phyloP scores from a whole-genome alignment of 2,888 invertebrate species.

The Ctena decussata region DNA sequence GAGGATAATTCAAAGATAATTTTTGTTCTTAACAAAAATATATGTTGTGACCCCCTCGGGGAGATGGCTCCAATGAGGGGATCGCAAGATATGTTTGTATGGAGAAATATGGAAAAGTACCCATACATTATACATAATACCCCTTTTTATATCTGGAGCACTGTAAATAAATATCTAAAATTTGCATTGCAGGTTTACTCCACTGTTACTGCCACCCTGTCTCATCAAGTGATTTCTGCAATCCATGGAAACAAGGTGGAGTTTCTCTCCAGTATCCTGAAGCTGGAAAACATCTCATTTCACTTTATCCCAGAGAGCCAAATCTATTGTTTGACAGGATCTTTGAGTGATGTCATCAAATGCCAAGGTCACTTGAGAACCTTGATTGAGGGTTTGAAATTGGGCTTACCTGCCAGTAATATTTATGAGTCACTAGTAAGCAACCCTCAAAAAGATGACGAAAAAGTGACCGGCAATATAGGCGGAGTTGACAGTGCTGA shows the following conservation, averaged over 20 bases:
- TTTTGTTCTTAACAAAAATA: too few species aligned
- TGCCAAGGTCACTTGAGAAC: background rate
- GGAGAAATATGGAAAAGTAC: too few species aligned
- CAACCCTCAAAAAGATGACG: background rate
- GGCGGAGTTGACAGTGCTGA: background rate
- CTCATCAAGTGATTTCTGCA: slow-evolving; percentile 55
- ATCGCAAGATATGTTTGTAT: too few species aligned
- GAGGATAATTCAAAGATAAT: too few species aligned
- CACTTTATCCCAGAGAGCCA: slow-evolving; percentile 2
- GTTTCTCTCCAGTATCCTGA: slow-evolving; percentile 53
- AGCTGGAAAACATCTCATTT: slow-evolving; percentile 10
- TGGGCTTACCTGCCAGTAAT: background rate
- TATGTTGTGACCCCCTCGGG: too few species aligned
- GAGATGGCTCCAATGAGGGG: too few species aligned
- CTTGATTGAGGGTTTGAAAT: background rate
- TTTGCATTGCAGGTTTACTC: slow-evolving; percentile 75
- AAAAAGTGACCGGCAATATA: background rate
- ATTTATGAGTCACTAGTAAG: background rate
- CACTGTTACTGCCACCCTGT: slow-evolving; percentile 68
- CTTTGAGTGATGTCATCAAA: slow-evolving; percentile 24
- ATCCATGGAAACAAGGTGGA: slow-evolving; percentile 66
- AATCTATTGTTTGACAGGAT: slow-evolving; percentile 33
- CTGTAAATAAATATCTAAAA: too few species aligned
- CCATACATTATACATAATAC: too few species aligned
- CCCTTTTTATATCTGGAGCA: too few species aligned